phyloP scores from a whole-genome alignment of 2,888 invertebrate species.

The Plebejus melissa region DNA sequence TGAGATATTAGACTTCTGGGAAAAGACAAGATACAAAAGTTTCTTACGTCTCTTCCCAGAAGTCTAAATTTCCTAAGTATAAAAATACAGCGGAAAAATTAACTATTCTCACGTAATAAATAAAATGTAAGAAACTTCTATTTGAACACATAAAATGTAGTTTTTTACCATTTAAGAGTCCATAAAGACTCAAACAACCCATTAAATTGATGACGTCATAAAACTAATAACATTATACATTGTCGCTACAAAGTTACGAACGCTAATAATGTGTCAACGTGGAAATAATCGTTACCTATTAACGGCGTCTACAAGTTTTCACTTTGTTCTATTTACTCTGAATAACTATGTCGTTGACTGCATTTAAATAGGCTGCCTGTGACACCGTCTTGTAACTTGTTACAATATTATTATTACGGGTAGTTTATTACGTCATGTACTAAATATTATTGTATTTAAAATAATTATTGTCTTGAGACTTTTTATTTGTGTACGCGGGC shows the following conservation, averaged over 20 bases:
- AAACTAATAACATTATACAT: neutral
- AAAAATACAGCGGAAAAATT: no score
- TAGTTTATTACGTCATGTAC: neutral
- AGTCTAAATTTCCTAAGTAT: no score
- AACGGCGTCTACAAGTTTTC: conserved; percentile 16
- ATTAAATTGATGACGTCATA: conserved; percentile 11
- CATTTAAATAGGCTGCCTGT: neutral
- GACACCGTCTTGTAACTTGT: neutral
- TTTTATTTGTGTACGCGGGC: neutral
- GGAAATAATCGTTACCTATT: conserved; percentile 22
- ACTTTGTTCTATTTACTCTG: conserved; percentile 15
- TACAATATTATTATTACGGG: neutral
- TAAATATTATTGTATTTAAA: neutral
- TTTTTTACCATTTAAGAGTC: neutral
- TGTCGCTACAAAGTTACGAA: conserved; percentile 9
- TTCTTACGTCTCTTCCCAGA: no score
- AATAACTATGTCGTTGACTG: conserved; percentile 17
- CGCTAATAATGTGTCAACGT: conserved; percentile 17
- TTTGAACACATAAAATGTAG: no score
- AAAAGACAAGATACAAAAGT: no score
- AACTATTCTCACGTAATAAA: no score
- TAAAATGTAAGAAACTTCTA: no score
- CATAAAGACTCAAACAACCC: neutral
- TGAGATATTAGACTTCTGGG: no score
- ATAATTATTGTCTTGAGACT: neutral